Conservation (phyloP, 2,888 invertebrate genomes). For the Dioctria linearis region DNA sequence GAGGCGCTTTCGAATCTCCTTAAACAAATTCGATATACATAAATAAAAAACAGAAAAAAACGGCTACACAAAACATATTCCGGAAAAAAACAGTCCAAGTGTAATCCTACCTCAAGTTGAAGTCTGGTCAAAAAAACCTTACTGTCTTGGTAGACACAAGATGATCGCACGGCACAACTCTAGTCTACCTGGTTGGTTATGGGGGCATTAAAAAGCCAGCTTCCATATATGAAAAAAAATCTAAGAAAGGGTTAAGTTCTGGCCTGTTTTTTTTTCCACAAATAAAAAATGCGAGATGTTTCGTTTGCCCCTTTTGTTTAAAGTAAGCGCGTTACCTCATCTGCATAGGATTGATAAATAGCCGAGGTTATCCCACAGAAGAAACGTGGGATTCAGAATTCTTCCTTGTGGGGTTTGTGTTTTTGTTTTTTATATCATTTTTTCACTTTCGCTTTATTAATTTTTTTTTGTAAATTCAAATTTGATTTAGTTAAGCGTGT, state of each 20-base stretch:
- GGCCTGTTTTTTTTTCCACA: conserved; percentile 26
- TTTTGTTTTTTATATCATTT: conserved; percentile 19
- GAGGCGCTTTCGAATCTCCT: conserved; percentile 39
- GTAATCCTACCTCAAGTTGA: conserved; percentile 43
- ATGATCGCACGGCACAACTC: background rate
- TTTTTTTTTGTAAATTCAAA: conserved; percentile 21
- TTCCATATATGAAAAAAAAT: conserved; percentile 23
- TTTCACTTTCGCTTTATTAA: conserved; percentile 28
- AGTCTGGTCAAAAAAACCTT: conserved; percentile 37
- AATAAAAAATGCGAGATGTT: conserved; percentile 41
- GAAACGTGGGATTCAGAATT: conserved; percentile 38
- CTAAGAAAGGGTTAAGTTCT: conserved; percentile 39
- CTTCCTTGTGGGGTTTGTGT: background rate
- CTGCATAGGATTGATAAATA: conserved; percentile 29
- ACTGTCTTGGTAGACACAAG: background rate
- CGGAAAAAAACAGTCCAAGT: background rate
- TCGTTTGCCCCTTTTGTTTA: conserved; percentile 40
- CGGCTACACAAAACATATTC: background rate
- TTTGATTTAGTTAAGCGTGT: conserved; percentile 36
- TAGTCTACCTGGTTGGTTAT: conserved; percentile 24
- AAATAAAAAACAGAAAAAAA: conserved; percentile 8
- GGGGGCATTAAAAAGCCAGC: conserved; percentile 19
- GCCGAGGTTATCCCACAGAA: conserved; percentile 2
- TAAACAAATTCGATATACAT: conserved; percentile 9
- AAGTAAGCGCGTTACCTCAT: conserved; percentile 36